Conservation (phyloP, 2,797 vertebrate species). For the Psittacula echo region DNA sequence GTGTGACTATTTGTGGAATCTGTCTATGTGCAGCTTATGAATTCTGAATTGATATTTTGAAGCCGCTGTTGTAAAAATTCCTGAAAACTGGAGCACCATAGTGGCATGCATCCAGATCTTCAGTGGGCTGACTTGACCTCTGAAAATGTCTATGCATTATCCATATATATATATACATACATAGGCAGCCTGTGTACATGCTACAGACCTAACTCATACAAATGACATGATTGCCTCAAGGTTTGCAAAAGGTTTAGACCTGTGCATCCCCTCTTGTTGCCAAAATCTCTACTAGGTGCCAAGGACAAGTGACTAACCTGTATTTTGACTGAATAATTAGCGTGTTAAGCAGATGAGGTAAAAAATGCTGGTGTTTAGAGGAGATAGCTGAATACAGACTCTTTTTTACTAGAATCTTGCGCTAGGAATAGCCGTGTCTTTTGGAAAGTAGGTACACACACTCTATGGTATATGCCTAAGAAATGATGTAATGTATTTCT, state of each 20-base stretch:
- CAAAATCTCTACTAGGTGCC: background rate
- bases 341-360: background rate
- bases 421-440: background rate
- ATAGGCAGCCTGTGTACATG: background rate
- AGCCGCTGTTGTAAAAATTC: slow-evolving; percentile 52
- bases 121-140: background rate
- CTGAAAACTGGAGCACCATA: background rate
- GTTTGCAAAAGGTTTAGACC: background rate
- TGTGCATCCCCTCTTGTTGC: background rate
- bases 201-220: background rate
- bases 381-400: background rate
- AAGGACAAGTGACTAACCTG: background rate
- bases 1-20: slow-evolving; percentile 52
- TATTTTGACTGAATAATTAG: background rate
- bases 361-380: background rate
- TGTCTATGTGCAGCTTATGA: slow-evolving; percentile 42
- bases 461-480: background rate
- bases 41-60: background rate
- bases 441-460: background rate
- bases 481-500: background rate
- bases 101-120: background rate
- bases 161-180: background rate
- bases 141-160: background rate
- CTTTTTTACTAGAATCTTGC: background rate
- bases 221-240: background rate